Evolutionary conservation across 2,888 invertebrate genomes (phyloP).

Genomic region (Coenonympha glycerion): DNA sequence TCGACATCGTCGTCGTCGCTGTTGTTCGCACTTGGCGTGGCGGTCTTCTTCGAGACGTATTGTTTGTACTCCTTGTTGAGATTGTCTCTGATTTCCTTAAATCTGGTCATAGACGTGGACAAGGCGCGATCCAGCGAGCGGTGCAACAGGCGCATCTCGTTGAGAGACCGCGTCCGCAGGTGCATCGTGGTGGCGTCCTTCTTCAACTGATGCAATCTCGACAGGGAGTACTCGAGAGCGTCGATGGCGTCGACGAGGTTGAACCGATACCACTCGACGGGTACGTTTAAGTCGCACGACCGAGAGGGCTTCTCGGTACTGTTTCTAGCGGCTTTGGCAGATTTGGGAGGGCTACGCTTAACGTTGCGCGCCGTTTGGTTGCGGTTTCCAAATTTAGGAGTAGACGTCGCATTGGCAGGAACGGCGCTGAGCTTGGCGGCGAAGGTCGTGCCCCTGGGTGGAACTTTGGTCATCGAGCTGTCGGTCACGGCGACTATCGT

Average conservation of each 20-base stretch:
- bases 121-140: conserved; percentile 73
- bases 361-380: conserved; percentile 18
- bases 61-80: conserved; percentile 72
- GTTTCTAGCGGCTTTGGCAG: conserved; percentile 18
- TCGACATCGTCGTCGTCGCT: conserved; percentile 64
- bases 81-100: conserved; percentile 73
- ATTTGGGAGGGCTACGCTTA: conserved; percentile 26
- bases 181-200: conserved; percentile 62
- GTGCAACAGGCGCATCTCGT: conserved; percentile 72
- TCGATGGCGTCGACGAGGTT: conserved; percentile 75
- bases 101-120: conserved; percentile 70
- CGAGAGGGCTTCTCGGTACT: conserved; percentile 29
- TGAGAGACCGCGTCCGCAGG: conserved; percentile 61
- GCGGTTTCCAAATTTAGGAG: conserved; percentile 25
- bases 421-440: conserved; percentile 61
- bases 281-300: conserved; percentile 54
- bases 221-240: conserved; percentile 73
- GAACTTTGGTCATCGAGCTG: conserved; percentile 34
- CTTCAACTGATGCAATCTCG: conserved; percentile 69
- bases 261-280: conserved; percentile 77
- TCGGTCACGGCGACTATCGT: conserved; percentile 69
- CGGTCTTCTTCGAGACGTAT: conserved; percentile 58
- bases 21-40: conserved; percentile 33
- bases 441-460: conserved; percentile 51
- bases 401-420: conserved; percentile 24